These are phyloP conservation scores for Eupithecia inturbata DNA, from an alignment of 2,888 invertebrate species.

Conservation along the genomic window DNA sequence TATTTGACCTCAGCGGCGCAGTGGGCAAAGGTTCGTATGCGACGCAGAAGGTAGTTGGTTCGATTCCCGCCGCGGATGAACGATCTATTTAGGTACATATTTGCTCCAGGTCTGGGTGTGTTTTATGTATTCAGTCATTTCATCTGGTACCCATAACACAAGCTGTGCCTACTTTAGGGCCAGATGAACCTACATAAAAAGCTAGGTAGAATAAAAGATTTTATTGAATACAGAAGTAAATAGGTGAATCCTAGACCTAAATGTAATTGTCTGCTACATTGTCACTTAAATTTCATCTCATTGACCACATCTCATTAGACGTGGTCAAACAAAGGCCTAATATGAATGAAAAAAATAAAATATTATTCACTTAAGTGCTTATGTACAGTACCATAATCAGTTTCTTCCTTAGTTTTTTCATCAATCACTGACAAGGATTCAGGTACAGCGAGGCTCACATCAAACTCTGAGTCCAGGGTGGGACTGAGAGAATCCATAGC, in stretches of 20 bases:
- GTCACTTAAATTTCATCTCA: no score
- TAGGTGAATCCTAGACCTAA: background rate
- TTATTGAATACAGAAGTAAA: background rate
- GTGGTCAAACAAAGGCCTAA: background rate
- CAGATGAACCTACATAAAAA: background rate
- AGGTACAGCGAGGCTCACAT: constrained; percentile 91
- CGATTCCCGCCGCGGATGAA: background rate
- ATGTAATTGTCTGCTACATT: background rate
- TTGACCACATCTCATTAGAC: no score
- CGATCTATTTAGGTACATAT: background rate
- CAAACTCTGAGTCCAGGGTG: constrained; percentile 88
- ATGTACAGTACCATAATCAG: constrained; percentile 58
- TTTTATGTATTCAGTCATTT: background rate
- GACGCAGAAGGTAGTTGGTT: background rate
- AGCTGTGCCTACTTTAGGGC: background rate
- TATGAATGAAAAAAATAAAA: background rate
- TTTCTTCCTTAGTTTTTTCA: constrained; percentile 71
- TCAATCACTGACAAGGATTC: constrained; percentile 89
- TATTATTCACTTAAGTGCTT: background rate
- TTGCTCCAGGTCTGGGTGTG: background rate
- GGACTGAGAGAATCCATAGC: constrained; percentile 82
- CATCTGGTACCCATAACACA: background rate
- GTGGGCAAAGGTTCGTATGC: background rate
- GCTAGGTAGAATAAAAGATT: background rate
- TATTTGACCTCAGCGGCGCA: background rate